Conservation (phyloP, 2,888 invertebrate species). For the Strigamia transsilvanica region DNA sequence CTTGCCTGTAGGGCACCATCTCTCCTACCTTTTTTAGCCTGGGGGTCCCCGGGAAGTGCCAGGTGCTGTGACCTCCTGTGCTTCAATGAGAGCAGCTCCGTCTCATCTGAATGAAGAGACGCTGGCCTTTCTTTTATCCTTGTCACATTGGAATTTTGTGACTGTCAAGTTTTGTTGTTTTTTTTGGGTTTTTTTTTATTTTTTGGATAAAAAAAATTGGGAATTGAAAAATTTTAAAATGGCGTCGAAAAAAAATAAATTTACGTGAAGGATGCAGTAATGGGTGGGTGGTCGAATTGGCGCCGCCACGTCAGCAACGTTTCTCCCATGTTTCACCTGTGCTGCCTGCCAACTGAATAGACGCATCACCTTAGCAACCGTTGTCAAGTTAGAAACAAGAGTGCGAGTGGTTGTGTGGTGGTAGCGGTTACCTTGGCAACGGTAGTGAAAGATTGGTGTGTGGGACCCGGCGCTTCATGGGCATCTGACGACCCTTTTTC, state of each 20-base stretch:
- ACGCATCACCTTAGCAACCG: conserved; percentile 45
- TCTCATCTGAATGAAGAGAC: conserved; percentile 49
- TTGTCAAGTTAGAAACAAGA: conserved; percentile 3
- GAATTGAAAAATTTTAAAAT: background rate
- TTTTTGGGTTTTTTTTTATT: background rate
- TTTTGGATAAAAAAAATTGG: background rate
- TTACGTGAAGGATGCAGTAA: background rate
- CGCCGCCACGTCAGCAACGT: conserved; percentile 35
- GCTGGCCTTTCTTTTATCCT: conserved; percentile 46
- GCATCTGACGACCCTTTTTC: conserved; percentile 14
- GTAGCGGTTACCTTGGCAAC: conserved; percentile 24
- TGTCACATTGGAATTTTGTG: background rate
- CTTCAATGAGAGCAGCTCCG: conserved; percentile 49
- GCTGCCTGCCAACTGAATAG: conserved; percentile 44
- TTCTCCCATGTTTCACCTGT: conserved; percentile 24
- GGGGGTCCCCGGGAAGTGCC: conserved; percentile 47
- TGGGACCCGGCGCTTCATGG: conserved; percentile 6
- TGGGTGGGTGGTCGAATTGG: conserved; percentile 40
- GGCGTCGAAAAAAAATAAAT: background rate
- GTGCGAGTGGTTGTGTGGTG: background rate
- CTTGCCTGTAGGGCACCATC: conserved; percentile 39
- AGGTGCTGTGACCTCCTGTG: conserved; percentile 49
- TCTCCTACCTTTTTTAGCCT: conserved; percentile 43
- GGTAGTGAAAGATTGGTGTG: background rate
- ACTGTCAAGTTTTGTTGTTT: background rate